Evolutionary conservation across 2,797 vertebrate genomes (phyloP).

Genomic region (Chelonia mydas): DNA sequence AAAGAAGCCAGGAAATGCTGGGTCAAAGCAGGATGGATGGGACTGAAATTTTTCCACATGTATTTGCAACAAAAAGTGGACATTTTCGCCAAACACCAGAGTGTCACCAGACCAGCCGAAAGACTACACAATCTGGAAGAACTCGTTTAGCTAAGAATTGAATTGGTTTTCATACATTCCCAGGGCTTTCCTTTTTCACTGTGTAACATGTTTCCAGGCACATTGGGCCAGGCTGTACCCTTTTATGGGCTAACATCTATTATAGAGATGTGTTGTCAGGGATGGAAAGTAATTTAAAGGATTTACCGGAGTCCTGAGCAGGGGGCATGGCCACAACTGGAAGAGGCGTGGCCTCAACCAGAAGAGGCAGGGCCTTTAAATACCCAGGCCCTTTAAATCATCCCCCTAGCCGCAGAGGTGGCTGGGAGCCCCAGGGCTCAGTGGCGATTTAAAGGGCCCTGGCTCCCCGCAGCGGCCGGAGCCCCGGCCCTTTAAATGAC

Average conservation of each 20-base stretch:
- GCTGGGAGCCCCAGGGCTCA: too few species aligned
- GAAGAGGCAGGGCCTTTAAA: too few species aligned
- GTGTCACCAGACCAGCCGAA: not conserved
- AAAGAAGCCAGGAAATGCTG: not conserved
- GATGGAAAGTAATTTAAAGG: too few species aligned
- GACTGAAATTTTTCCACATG: constrained; percentile 7
- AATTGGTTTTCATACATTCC: not conserved
- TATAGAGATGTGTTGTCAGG: not conserved
- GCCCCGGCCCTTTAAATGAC: too few species aligned
- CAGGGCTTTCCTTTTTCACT: not conserved
- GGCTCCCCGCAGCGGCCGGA: too few species aligned
- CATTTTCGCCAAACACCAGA: not conserved
- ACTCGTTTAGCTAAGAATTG: constrained; percentile 11
- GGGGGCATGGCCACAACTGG: too few species aligned
- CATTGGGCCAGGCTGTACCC: not conserved
- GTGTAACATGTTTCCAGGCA: not conserved
- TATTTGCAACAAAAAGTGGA: not conserved
- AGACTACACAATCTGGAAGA: not conserved
- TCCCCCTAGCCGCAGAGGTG: too few species aligned
- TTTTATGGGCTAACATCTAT: not conserved
- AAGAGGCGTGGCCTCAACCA: too few species aligned
- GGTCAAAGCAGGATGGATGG: not conserved
- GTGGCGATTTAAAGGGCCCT: too few species aligned
- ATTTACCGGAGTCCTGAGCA: too few species aligned
- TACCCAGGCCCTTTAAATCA: too few species aligned